A percentile compares a stretch with the other conserved stretches of the same genome.
These are phyloP conservation scores for Drosophila setosimentum DNA, from an alignment of 2,888 invertebrate genomes.

Conservation along the genomic window DNA sequence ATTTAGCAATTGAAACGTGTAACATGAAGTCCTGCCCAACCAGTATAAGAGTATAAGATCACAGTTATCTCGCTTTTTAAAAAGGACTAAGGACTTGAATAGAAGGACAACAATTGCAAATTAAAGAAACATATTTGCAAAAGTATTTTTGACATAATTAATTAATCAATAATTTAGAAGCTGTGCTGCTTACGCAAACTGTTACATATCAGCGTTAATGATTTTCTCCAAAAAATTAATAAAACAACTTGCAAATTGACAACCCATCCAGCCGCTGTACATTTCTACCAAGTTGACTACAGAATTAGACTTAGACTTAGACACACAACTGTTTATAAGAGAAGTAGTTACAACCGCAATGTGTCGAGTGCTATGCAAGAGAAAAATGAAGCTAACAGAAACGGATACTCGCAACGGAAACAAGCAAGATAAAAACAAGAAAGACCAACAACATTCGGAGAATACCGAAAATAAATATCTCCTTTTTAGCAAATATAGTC, in stretches of 20 bases:
- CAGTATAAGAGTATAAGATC: not conserved
- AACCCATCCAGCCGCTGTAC: constrained; percentile 32
- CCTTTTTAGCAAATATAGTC: not conserved
- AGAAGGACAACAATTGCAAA: not conserved
- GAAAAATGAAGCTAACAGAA: constrained; percentile 27
- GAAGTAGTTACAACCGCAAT: constrained; percentile 50
- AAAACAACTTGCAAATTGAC: constrained; percentile 20
- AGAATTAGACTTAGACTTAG: constrained; percentile 15
- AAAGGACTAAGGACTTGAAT: not conserved
- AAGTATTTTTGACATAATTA: not conserved
- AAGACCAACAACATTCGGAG: constrained; percentile 14
- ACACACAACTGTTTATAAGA: constrained; percentile 51
- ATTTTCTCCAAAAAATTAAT: constrained; percentile 9
- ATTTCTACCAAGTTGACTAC: constrained; percentile 40
- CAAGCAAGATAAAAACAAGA: constrained; percentile 21
- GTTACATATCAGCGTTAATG: constrained; percentile 9
- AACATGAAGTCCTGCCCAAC: not conserved
- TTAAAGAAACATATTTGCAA: not conserved
- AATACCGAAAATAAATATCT: constrained; percentile 7
- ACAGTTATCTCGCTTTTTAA: not conserved
- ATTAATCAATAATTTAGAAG: not conserved
- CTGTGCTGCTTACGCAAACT: constrained; percentile 26
- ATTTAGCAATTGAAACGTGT: not conserved
- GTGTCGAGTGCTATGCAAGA: constrained; percentile 55
- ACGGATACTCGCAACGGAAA: constrained; percentile 26